Base-by-base conservation (phyloP, 2,888 invertebrate species). In the Hymenopus coronatus region DNA sequence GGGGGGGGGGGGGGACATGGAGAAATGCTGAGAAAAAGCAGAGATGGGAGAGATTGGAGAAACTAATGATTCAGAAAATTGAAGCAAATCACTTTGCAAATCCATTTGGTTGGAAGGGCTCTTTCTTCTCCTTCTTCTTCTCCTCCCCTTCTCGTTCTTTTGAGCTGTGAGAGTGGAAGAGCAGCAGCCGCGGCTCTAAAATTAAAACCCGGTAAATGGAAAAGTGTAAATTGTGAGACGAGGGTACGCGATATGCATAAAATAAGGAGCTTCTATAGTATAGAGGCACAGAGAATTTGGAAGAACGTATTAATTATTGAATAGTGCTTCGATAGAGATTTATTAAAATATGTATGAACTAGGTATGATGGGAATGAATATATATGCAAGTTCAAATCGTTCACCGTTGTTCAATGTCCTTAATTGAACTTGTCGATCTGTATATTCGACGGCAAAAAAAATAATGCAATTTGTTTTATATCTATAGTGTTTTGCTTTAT, bases 41-140 rank as follows among this genome's bases (percentile, higher is more conserved):
- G 85, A 85, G 86, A 81, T 6, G 15, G 86, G 28, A 46, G 85
- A 87, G 87, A 87, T 87, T 87, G 87, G 82, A 33, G 87, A 82
- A 87, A 25, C 87, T 87, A 87, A 87, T 87, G 87, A 87, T 87
- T 87, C 82, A 87, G 87, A 87, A 87, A 87, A 87, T 87, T 87
- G 87, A 82, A 87, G 87, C 87, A 87, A 87, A 87, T 87, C 87
- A 87, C 87, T 87, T 82, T 82, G 87, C 87, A 82, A 87, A 82
- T 87, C 87, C 87, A 87, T 87, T 87, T 87, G 87, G 54, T 82
- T 87, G 87, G 87, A 82, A 87, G 87, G 87, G 6, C 87, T 87
- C 87, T 82, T 82, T 33, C 82, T 33, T 14, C 70, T 30, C 82
- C 82, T 87, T 25, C 28, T 28, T 28, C 28, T 81, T 12, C 27